These are phyloP conservation scores for Thripadectes ignobilis DNA, from an alignment of 2,797 vertebrate species.

Conservation along the genomic window DNA sequence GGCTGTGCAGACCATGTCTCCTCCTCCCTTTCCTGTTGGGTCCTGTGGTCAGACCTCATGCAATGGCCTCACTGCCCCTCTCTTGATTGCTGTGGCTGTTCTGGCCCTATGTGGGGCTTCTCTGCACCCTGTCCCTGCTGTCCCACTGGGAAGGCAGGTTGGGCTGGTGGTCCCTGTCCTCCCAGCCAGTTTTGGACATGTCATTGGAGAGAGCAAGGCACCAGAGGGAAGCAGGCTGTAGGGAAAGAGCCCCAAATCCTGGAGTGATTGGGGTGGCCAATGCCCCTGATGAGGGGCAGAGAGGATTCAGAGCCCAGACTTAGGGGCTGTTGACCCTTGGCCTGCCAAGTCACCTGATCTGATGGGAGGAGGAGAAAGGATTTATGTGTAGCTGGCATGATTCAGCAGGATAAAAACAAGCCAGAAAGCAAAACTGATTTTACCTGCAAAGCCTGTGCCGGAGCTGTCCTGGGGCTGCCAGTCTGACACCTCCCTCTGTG, in stretches of 20 bases:
- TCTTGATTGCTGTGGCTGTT: accelerated
- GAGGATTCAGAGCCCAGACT: neutral
- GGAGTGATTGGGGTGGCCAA: neutral
- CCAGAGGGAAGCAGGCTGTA: neutral
- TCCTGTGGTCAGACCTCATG: neutral
- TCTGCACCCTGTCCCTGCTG: accelerated
- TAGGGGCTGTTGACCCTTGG: accelerated
- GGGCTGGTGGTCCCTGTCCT: neutral
- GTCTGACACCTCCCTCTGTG: neutral
- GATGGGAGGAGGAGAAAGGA: neutral
- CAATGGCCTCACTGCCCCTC: accelerated
- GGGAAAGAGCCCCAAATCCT: neutral
- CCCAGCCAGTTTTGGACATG: too few relatives aligned
- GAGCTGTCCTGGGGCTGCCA: neutral
- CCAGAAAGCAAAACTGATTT: neutral
- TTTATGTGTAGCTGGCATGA: neutral
- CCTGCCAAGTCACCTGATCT: neutral
- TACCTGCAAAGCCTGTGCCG: neutral
- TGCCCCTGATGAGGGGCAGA: neutral
- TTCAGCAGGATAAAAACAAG: neutral
- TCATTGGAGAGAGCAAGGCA: neutral
- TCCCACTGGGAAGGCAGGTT: neutral
- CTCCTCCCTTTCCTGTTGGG: neutral
- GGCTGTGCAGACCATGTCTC: neutral
- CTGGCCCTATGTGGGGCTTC: accelerated